These are phyloP conservation scores for Lethrus apterus DNA, from an alignment of 1,140 invertebrate species.

Conservation along the genomic window DNA sequence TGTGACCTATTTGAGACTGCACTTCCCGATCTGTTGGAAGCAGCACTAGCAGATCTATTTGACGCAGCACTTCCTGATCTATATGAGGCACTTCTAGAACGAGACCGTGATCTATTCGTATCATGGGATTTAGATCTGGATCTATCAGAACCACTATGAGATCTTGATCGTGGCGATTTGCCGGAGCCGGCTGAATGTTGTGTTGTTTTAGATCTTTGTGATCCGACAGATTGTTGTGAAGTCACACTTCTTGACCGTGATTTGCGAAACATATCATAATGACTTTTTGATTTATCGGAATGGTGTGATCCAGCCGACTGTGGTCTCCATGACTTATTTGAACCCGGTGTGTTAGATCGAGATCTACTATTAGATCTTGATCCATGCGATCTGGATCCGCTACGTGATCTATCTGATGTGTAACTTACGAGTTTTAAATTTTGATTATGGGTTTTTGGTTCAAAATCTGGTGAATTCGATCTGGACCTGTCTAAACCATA, in stretches of 20 bases:
- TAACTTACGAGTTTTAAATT: background rate
- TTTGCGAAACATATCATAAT: conserved; percentile 14
- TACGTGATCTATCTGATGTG: conserved; percentile 5
- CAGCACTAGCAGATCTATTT: conserved; percentile 20
- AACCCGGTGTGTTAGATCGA: conserved; percentile 4
- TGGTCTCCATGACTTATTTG: conserved; percentile 10
- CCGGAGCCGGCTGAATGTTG: conserved; percentile 19
- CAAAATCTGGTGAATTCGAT: conserved; percentile 18
- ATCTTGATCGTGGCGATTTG: conserved; percentile 15
- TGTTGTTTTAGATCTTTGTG: conserved; percentile 18
- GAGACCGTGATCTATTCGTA: conserved; percentile 34
- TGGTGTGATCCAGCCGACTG: conserved; percentile 23
- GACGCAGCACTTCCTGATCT: conserved; percentile 26
- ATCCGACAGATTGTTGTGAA: conserved; percentile 18
- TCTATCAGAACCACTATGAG: conserved; percentile 18
- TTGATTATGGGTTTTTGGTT: conserved; percentile 9
- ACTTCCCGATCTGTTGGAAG: conserved; percentile 21
- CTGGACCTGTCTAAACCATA: conserved; percentile 22
- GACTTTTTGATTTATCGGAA: conserved; percentile 23
- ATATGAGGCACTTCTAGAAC: conserved; percentile 27
- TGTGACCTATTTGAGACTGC: conserved; percentile 13
- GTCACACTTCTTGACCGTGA: conserved; percentile 20
- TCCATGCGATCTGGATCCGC: background rate
- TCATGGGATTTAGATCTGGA: conserved; percentile 30
- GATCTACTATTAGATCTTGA: conserved; percentile 15